phyloP scores from a whole-genome alignment of 1,140 invertebrate genomes.

The Temnothorax curvispinosus region DNA sequence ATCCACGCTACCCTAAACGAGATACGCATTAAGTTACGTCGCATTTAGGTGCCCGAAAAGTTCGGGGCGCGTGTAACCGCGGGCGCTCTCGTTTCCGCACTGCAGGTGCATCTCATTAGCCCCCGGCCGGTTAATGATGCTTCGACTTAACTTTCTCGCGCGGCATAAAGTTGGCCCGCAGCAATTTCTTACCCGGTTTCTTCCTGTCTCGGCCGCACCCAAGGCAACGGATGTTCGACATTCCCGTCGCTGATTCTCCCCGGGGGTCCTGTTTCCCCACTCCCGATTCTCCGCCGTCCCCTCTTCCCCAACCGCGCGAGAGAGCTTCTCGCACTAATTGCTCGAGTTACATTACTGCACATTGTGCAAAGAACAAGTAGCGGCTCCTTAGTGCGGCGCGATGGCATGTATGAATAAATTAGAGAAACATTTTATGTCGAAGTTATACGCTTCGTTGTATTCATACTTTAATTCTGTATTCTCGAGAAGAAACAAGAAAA shows the following conservation, averaged over 20 bases:
- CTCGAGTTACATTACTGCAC: slow-evolving; percentile 25
- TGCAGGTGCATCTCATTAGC: slow-evolving; percentile 55
- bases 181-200: slow-evolving; percentile 60
- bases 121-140: slow-evolving; percentile 61
- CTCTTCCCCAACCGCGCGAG: background rate
- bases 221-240: slow-evolving; percentile 30
- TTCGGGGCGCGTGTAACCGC: too few relatives aligned
- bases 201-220: background rate
- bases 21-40: slow-evolving; percentile 9
- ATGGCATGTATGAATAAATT: slow-evolving; percentile 36
- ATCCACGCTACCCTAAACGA: background rate
- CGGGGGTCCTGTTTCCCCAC: background rate
- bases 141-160: slow-evolving; percentile 64
- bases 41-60: slow-evolving; percentile 17
- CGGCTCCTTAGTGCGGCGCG: background rate
- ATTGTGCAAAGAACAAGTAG: slow-evolving; percentile 31
- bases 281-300: background rate
- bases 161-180: slow-evolving; percentile 66
- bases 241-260: slow-evolving; percentile 25
- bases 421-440: slow-evolving; percentile 25
- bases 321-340: slow-evolving; percentile 46
- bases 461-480: slow-evolving; percentile 8
- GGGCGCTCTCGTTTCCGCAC: slow-evolving; percentile 3
- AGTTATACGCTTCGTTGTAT: background rate
- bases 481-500: background rate